phyloP scores from a whole-genome alignment of 2,888 invertebrate species.

The Sarcophaga variegata region DNA sequence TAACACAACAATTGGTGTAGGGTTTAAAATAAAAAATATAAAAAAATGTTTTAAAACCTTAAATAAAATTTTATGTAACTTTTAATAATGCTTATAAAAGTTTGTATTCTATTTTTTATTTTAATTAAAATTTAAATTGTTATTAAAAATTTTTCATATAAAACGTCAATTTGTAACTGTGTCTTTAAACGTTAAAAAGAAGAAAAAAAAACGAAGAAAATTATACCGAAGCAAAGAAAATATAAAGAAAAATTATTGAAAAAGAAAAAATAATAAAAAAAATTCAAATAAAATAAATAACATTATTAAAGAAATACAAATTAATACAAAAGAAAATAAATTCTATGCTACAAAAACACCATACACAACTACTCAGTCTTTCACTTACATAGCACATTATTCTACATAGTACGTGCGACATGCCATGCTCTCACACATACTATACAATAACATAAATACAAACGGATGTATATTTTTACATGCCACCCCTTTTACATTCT shows the following conservation, averaged over 20 bases:
- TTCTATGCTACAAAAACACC: not conserved
- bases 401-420: too few relatives aligned
- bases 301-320: not conserved
- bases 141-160: slow-evolving; percentile 32
- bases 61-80: too few relatives aligned
- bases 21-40: too few relatives aligned
- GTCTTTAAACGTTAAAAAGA: slow-evolving; percentile 60
- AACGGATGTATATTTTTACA: slow-evolving; percentile 11
- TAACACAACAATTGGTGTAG: too few relatives aligned
- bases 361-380: not conserved
- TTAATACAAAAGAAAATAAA: slow-evolving; percentile 3
- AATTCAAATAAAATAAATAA: slow-evolving; percentile 23
- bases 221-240: not conserved
- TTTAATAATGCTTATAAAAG: not conserved
- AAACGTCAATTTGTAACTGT: slow-evolving; percentile 68
- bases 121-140: not conserved
- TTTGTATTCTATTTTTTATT: not conserved
- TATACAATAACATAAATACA: too few relatives aligned
- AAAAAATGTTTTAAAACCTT: too few relatives aligned
- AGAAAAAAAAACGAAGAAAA: slow-evolving; percentile 14
- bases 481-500: slow-evolving; percentile 17
- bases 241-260: slow-evolving; percentile 20
- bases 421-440: too few relatives aligned
- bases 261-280: not conserved
- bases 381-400: slow-evolving; percentile 34